Evolutionary conservation across 2,888 invertebrate genomes (phyloP), one percentile per base, ranked within the genome.

Genomic region (Dinocampus coccinellae): DNA sequence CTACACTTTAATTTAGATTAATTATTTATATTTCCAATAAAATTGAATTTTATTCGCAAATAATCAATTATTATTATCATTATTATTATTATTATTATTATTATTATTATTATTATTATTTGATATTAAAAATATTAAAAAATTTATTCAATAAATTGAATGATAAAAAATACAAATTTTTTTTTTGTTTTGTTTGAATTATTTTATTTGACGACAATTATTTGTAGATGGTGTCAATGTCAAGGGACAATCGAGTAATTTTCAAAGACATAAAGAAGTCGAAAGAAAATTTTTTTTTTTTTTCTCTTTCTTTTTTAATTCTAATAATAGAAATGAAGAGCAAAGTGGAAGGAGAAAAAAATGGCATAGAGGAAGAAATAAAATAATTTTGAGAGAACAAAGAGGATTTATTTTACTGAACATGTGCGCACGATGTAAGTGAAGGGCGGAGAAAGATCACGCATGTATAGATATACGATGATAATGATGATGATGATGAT

Each of bases 91-190:
- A n/a, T n/a, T n/a, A n/a, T n/a, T n/a, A n/a, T n/a, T n/a, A n/a
- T n/a, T n/a, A n/a, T n/a, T n/a, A n/a, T n/a, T n/a, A n/a, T n/a
- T n/a, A n/a, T n/a, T n/a, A n/a, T n/a, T n/a, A n/a, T n/a, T n/a
- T n/a, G n/a, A n/a, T n/a, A n/a, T n/a, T n/a, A n/a, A n/a, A n/a
- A n/a, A n/a, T 34, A 34, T 36, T 26, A 16, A 2, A 1, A 29
- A 22, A 64, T 36, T 69, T 34, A 39, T 16, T 11, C 52, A 47
- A 33, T 34, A 42, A 20, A 10, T 11, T 11, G n/a, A n/a, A 67
- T 33, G n/a, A 55, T 6, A 26, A 36, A 36, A 36, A 73, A 61
- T 29, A 4, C 7, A 39, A 61, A 61, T 36, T 7, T 16, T 47
- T 47, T 6, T 16, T 7, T n/a, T 29, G 3, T 29, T 29, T 4